Evolutionary conservation across 2,797 vertebrate species (phyloP).

Genomic region (Megaceryle alcyon): DNA sequence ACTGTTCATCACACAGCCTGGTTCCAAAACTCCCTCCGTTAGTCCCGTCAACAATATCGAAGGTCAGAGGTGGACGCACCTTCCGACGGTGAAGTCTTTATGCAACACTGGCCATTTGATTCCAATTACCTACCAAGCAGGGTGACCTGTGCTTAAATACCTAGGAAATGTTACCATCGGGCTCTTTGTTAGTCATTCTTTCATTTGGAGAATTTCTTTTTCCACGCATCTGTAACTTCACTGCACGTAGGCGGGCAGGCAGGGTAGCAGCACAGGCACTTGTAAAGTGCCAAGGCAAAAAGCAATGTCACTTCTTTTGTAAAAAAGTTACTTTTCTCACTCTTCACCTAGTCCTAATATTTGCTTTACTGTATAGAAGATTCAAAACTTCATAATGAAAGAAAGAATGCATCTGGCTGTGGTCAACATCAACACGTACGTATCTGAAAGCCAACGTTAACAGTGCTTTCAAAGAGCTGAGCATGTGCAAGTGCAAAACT

Average conservation of each 20-base stretch:
- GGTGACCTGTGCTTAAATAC: neutral
- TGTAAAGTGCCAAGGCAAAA: neutral
- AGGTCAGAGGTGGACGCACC: neutral
- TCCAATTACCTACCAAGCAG: neutral
- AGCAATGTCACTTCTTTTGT: neutral
- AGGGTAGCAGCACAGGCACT: neutral
- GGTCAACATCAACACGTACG: neutral
- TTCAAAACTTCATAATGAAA: neutral
- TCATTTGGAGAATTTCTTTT: neutral
- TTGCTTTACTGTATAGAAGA: neutral
- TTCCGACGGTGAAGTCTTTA: neutral
- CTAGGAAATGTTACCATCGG: neutral
- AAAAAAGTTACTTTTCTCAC: neutral
- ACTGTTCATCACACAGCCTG: neutral
- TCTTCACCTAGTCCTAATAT: neutral
- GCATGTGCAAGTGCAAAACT: neutral
- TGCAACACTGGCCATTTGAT: neutral
- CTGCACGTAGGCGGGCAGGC: neutral
- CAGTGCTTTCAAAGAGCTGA: neutral
- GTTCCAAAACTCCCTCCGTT: neutral
- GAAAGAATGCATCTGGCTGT: neutral
- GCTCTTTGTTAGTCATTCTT: neutral
- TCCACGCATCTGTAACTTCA: neutral
- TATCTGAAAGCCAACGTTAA: neutral
- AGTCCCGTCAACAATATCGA: neutral